Conservation (phyloP, 2,113 vertebrate species). For the Tinamus guttatus region DNA sequence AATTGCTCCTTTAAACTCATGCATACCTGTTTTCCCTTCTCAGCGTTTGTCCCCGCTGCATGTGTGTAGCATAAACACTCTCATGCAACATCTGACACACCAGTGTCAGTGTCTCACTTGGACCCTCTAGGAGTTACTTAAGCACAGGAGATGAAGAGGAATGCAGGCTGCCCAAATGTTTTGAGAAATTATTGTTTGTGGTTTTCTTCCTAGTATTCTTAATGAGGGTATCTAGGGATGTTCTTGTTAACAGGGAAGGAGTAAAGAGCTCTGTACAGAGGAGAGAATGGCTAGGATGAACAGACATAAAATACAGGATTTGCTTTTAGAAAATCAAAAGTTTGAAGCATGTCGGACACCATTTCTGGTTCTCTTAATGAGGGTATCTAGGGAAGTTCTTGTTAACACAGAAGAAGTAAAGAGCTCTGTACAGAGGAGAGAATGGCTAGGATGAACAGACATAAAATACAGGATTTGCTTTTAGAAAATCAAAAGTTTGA, state of each 20-base stretch:
- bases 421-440: background rate
- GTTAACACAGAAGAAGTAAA: background rate
- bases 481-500: background rate
- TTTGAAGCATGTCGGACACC: background rate
- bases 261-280: background rate
- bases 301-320: background rate
- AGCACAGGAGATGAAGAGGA: background rate
- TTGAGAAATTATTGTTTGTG: background rate
- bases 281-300: background rate
- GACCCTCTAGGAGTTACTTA: background rate
- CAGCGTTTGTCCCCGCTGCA: background rate
- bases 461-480: background rate
- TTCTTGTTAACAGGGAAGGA: background rate
- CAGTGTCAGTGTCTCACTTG: background rate
- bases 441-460: background rate
- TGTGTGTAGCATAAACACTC: no score
- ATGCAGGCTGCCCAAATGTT: background rate
- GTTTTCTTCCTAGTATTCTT: background rate
- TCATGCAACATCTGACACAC: background rate
- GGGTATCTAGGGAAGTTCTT: background rate
- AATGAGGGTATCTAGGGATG: background rate
- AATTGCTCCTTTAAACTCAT: background rate
- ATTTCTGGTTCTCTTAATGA: background rate
- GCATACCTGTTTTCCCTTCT: background rate
- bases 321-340: background rate